Percentiles rank a stretch among this genome's conserved stretches.
These are phyloP conservation scores for Drosophila borborema DNA, from an alignment of 2,888 invertebrate species.

Conservation along the genomic window DNA sequence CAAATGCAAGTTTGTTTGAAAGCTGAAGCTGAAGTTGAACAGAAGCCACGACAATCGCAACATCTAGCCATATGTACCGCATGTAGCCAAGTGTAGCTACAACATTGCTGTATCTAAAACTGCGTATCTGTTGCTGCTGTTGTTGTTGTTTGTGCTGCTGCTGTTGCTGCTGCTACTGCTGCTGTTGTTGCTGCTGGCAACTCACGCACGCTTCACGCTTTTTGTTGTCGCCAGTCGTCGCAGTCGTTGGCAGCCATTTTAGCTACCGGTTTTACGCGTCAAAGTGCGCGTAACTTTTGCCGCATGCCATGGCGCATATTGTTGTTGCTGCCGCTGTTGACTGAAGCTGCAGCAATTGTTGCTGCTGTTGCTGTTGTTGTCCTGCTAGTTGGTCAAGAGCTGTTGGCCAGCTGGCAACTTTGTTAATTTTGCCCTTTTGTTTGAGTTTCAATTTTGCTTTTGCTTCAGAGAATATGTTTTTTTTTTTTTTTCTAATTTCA, in stretches of 20 bases:
- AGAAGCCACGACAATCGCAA: conserved; percentile 34
- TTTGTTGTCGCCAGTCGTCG: conserved; percentile 28
- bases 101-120: conserved; percentile 63
- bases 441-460: conserved; percentile 24
- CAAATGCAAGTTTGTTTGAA: conserved; percentile 17
- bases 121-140: conserved; percentile 51
- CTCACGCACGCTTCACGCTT: conserved; percentile 70
- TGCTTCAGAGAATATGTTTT: conserved; percentile 1
- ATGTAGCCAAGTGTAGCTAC: conserved; percentile 70
- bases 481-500: background rate
- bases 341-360: conserved; percentile 29
- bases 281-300: conserved; percentile 77
- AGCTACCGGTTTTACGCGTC: conserved; percentile 79
- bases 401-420: conserved; percentile 38
- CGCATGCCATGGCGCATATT: conserved; percentile 66
- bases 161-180: conserved; percentile 12
- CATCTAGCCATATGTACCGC: conserved; percentile 47
- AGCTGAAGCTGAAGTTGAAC: conserved; percentile 18
- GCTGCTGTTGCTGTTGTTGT: conserved; percentile 14
- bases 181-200: conserved; percentile 17
- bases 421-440: conserved; percentile 24
- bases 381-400: conserved; percentile 1
- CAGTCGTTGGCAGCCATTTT: conserved; percentile 65
- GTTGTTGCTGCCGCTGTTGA: conserved; percentile 42
- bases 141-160: conserved; percentile 9